Base-by-base conservation (phyloP, 2,888 invertebrate species). In the Torymus tubicola region DNA sequence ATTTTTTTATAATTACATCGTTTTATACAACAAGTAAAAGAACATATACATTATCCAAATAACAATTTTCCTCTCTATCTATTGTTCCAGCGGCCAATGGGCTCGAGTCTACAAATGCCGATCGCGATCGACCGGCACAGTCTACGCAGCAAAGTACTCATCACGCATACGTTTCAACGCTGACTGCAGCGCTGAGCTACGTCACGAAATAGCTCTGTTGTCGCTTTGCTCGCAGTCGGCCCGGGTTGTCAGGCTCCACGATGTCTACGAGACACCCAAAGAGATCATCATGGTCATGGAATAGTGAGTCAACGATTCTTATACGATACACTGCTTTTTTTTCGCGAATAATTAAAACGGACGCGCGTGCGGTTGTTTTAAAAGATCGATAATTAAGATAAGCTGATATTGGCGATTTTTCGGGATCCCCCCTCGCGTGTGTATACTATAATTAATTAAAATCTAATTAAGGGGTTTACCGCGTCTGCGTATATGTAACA, bases 91-190 rank as follows among this genome's bases (percentile, higher is more conserved):
- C 92, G 99, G 99, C 81, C 98, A 98, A 92, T 99, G 98, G 92
- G 98, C 98, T 74, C 96, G 97, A 85, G 98, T 99, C 84, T 96
- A 96, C 90, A 95, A 96, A 90, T 97, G 97, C 90, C 94, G 95
- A 69, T 96, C 98, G 92, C 94, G 95, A 90, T 94, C 95, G 85
- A 96, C 96, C 53, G 96, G 96, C 74, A 94, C 95, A 87, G 95
- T 96, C 88, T 98, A 96, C 91, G 99, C 98, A n/a, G 98, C 98
- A 81, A 99, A 99, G 92, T 97, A 97, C 91, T 96, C 98, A 82
- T 96, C 97, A 90, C 95, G 98, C 89, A 93, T 96, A 87, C 95
- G 98, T 90, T 96, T 97, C 88, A 95, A 97, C 87, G 94, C 95
- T 85, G 96, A 96, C 91, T 96, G 96, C 86, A 94, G 95, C 89